phyloP scores from a whole-genome alignment of 1,140 invertebrate genomes.

The Dryas iulia region DNA sequence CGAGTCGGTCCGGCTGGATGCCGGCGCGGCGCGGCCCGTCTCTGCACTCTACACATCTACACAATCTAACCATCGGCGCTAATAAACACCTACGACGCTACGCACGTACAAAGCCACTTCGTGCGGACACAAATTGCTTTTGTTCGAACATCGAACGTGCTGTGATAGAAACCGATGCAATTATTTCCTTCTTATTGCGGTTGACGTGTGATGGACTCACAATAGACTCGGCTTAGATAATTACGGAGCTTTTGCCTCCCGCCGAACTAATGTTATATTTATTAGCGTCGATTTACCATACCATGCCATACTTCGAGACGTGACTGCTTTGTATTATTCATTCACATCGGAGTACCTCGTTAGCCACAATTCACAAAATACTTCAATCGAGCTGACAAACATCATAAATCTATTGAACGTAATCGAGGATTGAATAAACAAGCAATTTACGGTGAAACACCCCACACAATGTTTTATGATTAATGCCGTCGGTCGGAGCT shows the following conservation, averaged over 20 bases:
- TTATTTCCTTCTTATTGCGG: slow-evolving; percentile 61
- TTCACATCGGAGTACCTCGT: slow-evolving; percentile 9
- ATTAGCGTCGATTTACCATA: neutral
- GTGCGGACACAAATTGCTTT: slow-evolving; percentile 77
- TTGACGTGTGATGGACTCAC: slow-evolving; percentile 61
- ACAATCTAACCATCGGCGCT: slow-evolving; percentile 46
- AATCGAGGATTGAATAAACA: slow-evolving; percentile 33
- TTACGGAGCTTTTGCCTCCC: slow-evolving; percentile 59
- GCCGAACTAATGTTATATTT: slow-evolving; percentile 27
- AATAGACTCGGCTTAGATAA: slow-evolving; percentile 60
- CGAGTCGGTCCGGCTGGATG: slow-evolving; percentile 32
- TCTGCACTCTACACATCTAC: slow-evolving; percentile 21
- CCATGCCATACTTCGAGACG: too few species aligned
- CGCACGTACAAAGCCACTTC: slow-evolving; percentile 68
- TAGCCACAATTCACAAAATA: slow-evolving; percentile 17
- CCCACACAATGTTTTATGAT: slow-evolving; percentile 28
- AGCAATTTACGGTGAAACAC: slow-evolving; percentile 23
- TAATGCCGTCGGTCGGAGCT: slow-evolving; percentile 17
- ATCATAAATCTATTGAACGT: slow-evolving; percentile 29
- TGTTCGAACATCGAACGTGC: slow-evolving; percentile 65
- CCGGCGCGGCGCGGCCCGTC: slow-evolving; percentile 4
- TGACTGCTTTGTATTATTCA: neutral
- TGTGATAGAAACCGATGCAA: slow-evolving; percentile 55
- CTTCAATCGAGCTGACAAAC: slow-evolving; percentile 19
- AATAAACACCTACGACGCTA: slow-evolving; percentile 72